These are phyloP conservation scores for Odontamblyopus rebecca DNA, from an alignment of 2,797 vertebrate species.

Conservation along the genomic window DNA sequence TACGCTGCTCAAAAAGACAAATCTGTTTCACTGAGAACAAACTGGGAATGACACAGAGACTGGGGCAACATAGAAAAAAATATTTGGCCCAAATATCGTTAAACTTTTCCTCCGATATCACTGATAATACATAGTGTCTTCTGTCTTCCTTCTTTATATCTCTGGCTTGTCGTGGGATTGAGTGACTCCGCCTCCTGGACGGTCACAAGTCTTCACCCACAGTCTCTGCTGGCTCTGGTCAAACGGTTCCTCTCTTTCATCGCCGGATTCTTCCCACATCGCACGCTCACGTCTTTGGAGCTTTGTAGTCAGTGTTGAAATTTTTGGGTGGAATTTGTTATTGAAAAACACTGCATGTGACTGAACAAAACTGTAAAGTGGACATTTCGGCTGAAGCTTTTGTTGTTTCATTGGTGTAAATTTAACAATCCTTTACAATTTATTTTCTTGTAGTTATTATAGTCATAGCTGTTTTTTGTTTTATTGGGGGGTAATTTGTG, in stretches of 20 bases:
- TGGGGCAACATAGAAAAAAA: too few relatives aligned
- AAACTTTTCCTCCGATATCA: too few relatives aligned
- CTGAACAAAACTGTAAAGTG: background rate
- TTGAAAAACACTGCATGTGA: background rate
- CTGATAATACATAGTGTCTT: background rate
- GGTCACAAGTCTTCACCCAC: constrained; percentile 59
- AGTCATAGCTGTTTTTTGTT: too few relatives aligned
- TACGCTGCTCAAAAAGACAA: too few relatives aligned
- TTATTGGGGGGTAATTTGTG: too few relatives aligned
- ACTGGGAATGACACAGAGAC: too few relatives aligned
- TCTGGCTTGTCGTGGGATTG: constrained; percentile 36
- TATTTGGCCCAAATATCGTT: too few relatives aligned
- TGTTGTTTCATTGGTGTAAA: background rate
- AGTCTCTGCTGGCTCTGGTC: constrained; percentile 28
- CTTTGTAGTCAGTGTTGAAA: constrained; percentile 12
- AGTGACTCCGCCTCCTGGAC: constrained; percentile 41
- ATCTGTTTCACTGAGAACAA: too few relatives aligned
- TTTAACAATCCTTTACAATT: too few relatives aligned
- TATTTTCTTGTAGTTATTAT: too few relatives aligned
- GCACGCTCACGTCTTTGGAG: constrained; percentile 4
- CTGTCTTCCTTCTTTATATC: constrained; percentile 14
- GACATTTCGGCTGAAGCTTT: background rate
- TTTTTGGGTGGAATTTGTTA: background rate
- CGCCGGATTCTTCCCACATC: background rate
- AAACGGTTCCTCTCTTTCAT: constrained; percentile 22